phyloP scores from a whole-genome alignment of 2,888 invertebrate genomes.

The Lepidocyrtoides sp. region DNA sequence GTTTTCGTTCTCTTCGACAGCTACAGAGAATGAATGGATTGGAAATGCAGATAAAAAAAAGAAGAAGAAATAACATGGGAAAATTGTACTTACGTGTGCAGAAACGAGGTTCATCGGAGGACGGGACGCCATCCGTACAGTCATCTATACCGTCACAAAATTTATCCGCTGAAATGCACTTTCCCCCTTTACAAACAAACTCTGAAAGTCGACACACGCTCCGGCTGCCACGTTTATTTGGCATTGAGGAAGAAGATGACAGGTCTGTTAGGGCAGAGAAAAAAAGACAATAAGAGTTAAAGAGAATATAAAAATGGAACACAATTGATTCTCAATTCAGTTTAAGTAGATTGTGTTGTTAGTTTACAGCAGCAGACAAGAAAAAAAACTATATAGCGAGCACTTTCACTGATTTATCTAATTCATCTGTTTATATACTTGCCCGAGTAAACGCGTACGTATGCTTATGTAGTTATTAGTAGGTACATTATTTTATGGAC shows the following conservation, averaged over 20 bases:
- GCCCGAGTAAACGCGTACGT: too few species aligned
- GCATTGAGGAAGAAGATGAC: conserved; percentile 65
- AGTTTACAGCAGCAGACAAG: too few species aligned
- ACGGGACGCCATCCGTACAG: conserved; percentile 90
- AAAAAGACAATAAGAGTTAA: conserved; percentile 47
- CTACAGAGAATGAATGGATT: not conserved
- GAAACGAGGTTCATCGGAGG: conserved; percentile 92
- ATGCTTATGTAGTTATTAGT: too few species aligned
- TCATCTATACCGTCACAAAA: conserved; percentile 94
- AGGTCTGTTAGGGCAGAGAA: conserved; percentile 53
- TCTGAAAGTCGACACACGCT: conserved; percentile 91
- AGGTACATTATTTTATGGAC: too few species aligned
- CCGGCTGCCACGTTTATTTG: conserved; percentile 79
- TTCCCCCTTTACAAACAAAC: conserved; percentile 90
- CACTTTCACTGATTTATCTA: conserved; percentile 34
- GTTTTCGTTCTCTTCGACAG: not conserved
- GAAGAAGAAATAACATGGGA: not conserved
- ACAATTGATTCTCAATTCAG: conserved; percentile 67
- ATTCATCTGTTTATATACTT: not conserved
- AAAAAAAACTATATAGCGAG: not conserved
- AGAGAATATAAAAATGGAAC: conserved; percentile 28
- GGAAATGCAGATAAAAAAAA: not conserved
- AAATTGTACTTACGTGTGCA: conserved; percentile 91
- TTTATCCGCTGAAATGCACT: conserved; percentile 92
- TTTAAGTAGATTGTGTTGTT: conserved; percentile 54